These are phyloP conservation scores for Neodiprion fabricii DNA, from an alignment of 1,140 invertebrate genomes.

Conservation along the genomic window DNA sequence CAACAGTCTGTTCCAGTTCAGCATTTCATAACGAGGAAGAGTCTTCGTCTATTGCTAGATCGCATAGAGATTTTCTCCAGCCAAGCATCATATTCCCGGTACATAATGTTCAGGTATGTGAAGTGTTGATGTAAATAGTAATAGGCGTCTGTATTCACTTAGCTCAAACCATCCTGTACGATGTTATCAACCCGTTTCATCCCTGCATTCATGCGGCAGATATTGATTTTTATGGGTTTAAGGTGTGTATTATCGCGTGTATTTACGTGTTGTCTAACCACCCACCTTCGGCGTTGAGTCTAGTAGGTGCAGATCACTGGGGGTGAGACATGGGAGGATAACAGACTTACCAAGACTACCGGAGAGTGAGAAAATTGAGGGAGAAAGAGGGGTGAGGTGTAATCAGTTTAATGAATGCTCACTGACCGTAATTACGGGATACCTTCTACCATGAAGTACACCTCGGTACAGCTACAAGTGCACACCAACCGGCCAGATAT, in stretches of 20 bases:
- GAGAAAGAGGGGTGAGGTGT: slow-evolving; percentile 36
- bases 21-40: not conserved
- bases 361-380: not conserved
- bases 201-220: too few species aligned
- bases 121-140: not conserved
- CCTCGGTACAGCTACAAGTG: too few species aligned
- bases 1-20: not conserved
- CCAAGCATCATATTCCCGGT: too few species aligned
- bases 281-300: too few species aligned
- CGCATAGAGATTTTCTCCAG: too few species aligned
- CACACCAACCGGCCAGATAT: too few species aligned
- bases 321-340: not conserved
- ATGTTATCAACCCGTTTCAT: not conserved
- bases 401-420: slow-evolving; percentile 48
- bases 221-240: too few species aligned
- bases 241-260: not conserved
- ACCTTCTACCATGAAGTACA: not conserved
- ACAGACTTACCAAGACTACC: not conserved
- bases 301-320: not conserved
- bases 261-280: not conserved
- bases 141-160: not conserved
- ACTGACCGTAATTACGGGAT: slow-evolving; percentile 39
- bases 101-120: not conserved
- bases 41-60: too few species aligned
- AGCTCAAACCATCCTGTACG: not conserved